Base-by-base conservation (phyloP, 2,888 invertebrate species). In the Galeopsomyia nigrocyanea region DNA sequence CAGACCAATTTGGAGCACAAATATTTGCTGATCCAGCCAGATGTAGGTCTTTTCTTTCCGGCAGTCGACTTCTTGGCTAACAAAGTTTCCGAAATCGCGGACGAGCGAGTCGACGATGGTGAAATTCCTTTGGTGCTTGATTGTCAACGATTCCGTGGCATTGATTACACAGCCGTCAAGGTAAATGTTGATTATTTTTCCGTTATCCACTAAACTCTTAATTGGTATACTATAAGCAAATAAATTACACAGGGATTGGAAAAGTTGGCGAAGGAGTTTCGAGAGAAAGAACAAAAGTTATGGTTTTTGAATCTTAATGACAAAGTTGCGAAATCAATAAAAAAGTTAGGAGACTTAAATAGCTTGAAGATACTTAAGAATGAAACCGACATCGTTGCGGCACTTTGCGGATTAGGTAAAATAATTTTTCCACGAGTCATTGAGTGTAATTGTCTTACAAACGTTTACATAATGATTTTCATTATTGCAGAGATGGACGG, bases 81-180 rank as follows among this genome's bases (percentile, higher is more conserved):
- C 60, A 88, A 89, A 79, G 87, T 93, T 64, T 84, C 85, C 49
- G 87, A 88, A 63, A 88, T 89, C 10, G 89, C 89, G 47, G 76
- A 83, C 58, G 83, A 85, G 74, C 81, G 87, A 46, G 87, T 87
- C n/a, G 83, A 84, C 71, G 84, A 73, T 39, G 83, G 87, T 77
- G 50, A 86, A 31, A 85, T 88, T 14, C 90, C 91, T 0, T 81
- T 92, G 22, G 88, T 91, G 0, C 81, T 95, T 0, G 92, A 95
- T 84, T 93, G 93, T 79, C 81, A 82, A 0, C 89, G 89, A 75
- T 88, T 94, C 75, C 88, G 90, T 75, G 88, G 90, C 68, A 84
- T 93, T 49, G 95, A 95, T 88, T 92, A 91, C 82, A 90, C 93
- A 0, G 90, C 92, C 13, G 88, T 89, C 7, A 90, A 91, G 87